These are phyloP conservation scores for Alauda arvensis DNA, from an alignment of 2,797 vertebrate genomes.

Conservation along the genomic window DNA sequence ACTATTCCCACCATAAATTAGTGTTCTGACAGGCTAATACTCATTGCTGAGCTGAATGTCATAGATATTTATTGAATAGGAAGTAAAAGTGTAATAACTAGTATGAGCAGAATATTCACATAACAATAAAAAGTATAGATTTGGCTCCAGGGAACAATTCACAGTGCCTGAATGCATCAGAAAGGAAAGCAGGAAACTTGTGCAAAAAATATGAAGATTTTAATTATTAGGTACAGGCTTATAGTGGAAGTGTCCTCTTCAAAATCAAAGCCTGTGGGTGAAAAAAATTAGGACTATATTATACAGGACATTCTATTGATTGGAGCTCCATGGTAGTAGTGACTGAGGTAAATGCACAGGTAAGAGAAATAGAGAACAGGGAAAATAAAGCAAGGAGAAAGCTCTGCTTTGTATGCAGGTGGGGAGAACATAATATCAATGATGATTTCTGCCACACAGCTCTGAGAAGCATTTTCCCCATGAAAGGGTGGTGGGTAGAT, in stretches of 20 bases:
- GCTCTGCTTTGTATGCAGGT: background rate
- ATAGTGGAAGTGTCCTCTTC: background rate
- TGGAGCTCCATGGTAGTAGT: slow-evolving; percentile 22
- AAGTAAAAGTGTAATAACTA: slow-evolving; percentile 61
- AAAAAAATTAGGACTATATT: background rate
- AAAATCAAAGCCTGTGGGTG: slow-evolving; percentile 31
- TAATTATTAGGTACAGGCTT: slow-evolving; percentile 18
- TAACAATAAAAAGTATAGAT: slow-evolving; percentile 68
- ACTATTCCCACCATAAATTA: slow-evolving; percentile 62
- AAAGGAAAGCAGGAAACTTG: slow-evolving; percentile 34
- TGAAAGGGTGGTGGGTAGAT: background rate
- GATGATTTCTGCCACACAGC: background rate
- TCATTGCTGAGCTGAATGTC: slow-evolving; percentile 16
- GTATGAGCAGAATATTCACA: slow-evolving; percentile 64
- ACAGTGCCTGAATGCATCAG: background rate
- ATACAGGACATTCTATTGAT: slow-evolving; percentile 34
- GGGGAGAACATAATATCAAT: background rate
- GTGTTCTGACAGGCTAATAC: slow-evolving; percentile 54
- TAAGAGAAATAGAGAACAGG: background rate
- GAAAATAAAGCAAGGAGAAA: background rate
- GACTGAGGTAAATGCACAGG: background rate
- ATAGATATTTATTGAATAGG: slow-evolving; percentile 55
- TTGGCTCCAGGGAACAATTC: slow-evolving; percentile 65
- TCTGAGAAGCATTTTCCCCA: background rate
- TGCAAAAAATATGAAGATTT: slow-evolving; percentile 24